phyloP scores from a whole-genome alignment of 2,888 invertebrate genomes.

The Drosophila sordidapex region DNA sequence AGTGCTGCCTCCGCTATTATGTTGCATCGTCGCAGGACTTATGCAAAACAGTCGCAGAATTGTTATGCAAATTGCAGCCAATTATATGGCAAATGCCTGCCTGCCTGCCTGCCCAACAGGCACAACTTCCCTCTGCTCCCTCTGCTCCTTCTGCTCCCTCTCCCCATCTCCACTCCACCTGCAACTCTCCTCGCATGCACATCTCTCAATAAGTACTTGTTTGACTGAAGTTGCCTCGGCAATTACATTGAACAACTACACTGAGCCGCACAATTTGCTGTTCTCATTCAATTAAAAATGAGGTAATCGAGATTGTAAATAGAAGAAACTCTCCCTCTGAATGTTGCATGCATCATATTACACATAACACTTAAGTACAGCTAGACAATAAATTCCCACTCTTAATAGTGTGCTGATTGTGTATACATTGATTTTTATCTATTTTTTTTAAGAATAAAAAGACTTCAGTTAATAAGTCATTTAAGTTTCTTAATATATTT shows the following conservation, averaged over 20 bases:
- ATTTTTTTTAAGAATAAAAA: not conserved
- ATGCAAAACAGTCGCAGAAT: constrained; percentile 78
- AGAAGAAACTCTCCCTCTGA: not conserved
- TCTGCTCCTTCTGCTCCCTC: not conserved
- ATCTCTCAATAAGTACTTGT: constrained; percentile 17
- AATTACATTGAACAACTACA: constrained; percentile 60
- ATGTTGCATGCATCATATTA: not conserved
- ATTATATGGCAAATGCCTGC: constrained; percentile 78
- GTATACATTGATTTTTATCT: not conserved
- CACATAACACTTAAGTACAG: not conserved
- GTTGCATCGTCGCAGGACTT: constrained; percentile 77
- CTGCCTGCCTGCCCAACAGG: constrained; percentile 27
- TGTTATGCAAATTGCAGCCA: constrained; percentile 82
- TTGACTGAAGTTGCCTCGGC: constrained; percentile 22
- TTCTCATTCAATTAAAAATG: constrained; percentile 32
- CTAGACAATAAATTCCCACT: too few relatives aligned
- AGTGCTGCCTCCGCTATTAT: constrained; percentile 75
- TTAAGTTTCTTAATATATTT: too few relatives aligned
- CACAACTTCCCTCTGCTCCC: not conserved
- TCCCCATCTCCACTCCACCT: not conserved
- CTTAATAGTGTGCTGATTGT: not conserved
- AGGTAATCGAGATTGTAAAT: not conserved
- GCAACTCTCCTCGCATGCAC: not conserved
- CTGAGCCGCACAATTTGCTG: constrained; percentile 49
- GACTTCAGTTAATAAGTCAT: not conserved